A percentile compares a stretch with the other conserved stretches of the same genome.
phyloP scores from a whole-genome alignment of 2,797 vertebrate genomes.

The Heteromormyrus szaboi region DNA sequence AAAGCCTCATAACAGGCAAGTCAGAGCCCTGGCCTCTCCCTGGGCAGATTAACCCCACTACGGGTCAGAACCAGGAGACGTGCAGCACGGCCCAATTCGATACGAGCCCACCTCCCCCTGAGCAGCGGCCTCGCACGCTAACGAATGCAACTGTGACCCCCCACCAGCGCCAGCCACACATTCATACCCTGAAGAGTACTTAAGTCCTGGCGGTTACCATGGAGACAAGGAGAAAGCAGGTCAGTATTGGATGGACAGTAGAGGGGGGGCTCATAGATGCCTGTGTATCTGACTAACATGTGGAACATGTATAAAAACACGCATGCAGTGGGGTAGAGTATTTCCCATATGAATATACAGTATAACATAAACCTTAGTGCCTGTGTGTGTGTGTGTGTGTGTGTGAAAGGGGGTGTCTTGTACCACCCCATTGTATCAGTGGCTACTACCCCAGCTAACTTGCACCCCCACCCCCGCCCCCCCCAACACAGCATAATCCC shows the following conservation, averaged over 20 bases:
- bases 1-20: neutral
- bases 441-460: neutral
- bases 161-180: neutral
- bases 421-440: neutral
- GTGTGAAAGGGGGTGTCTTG: neutral
- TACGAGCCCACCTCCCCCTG: neutral
- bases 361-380: neutral
- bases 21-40: neutral
- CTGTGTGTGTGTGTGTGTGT: neutral
- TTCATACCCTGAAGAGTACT: neutral
- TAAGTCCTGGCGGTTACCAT: neutral
- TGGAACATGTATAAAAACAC: neutral
- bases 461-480: neutral
- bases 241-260: neutral
- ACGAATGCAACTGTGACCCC: neutral
- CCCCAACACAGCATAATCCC: neutral
- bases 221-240: neutral
- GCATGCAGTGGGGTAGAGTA: neutral
- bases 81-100: neutral
- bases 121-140: neutral
- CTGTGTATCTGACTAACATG: neutral
- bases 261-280: neutral
- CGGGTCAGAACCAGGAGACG: neutral
- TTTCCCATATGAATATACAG: neutral
- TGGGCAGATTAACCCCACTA: neutral